Base-by-base conservation (phyloP, 1,140 invertebrate genomes). In the Drosophila tristis region DNA sequence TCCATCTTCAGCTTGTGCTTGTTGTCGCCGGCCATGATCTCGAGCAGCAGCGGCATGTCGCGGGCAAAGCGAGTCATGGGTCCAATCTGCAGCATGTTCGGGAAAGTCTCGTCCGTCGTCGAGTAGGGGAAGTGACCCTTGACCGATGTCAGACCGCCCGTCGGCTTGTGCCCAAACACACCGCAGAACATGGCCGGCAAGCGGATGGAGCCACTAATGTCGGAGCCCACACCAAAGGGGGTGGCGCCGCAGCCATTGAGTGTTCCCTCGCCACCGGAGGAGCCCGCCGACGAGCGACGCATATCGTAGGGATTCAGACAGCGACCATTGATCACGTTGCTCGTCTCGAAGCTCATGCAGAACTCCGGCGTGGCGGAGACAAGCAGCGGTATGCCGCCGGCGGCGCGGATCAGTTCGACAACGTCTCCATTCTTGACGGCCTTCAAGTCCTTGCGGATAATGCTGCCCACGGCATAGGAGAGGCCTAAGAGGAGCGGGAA, bases 191-290 rank as follows among this genome's bases (percentile, higher is more conserved):
- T 94, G 4, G 96, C 94, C 0, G 98, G 98, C 81, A 99, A 92
- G n/a, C 98, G 94, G 53, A 98, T 96, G 20, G 97, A 98, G 11
- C 98, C 95, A n/a, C 95, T 96, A 48, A 98, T 94, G 90, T 99
- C 98, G 0, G 97, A 97, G 7, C 96, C 96, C 35, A 99, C 92
- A 29, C 97, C 97, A 50, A 98, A 93, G 0, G 96, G 90, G 0
- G 96, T 95, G 13, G 95, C 96, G 13, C 94, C 97, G 47, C 95
- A 91, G 15, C 95, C 95, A 35, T 97, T 90, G 5, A 97, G 74
- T 0, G 95, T 94, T 0, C 92, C 94, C 95, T 96, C 96, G 6
- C 96, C 96, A 2, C 96, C 96, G 0, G 96, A 96, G 4, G 95
- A 96, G n/a, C 97, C 97, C 0, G 96, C 96, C 11, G 94, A 74